Percentiles rank a stretch among this genome's conserved stretches.
phyloP scores from a whole-genome alignment of 1,140 invertebrate species.

The Bombus fervidus region DNA sequence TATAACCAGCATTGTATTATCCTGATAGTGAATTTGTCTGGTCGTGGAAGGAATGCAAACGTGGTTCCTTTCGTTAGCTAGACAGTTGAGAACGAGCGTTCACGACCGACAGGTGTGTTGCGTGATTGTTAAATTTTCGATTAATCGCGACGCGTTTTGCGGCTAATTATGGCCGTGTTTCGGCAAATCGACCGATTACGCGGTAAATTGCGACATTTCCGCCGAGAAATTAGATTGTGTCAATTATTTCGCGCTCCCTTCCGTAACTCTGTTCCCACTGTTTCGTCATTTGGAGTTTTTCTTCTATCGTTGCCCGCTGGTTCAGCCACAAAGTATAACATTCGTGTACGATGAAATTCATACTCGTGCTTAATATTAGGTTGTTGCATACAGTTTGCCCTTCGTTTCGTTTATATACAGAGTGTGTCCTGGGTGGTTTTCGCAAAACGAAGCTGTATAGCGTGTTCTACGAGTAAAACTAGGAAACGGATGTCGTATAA shows the following conservation, averaged over 20 bases:
- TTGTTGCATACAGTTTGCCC: not conserved
- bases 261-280: not conserved
- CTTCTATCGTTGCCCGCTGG: not conserved
- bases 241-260: not conserved
- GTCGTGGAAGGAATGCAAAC: conserved; percentile 8
- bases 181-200: not conserved
- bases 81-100: conserved; percentile 34
- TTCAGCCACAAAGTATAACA: not conserved
- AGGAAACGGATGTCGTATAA: no score
- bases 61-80: not conserved
- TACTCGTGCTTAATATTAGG: not conserved
- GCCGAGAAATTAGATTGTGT: not conserved
- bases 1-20: not conserved
- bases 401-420: not conserved
- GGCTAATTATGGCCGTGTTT: not conserved
- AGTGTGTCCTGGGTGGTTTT: not conserved
- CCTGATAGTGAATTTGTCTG: not conserved
- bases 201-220: not conserved
- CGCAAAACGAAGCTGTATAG: not conserved
- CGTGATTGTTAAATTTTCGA: not conserved
- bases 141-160: not conserved
- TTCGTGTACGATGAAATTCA: not conserved
- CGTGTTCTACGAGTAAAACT: not conserved
- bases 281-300: not conserved
- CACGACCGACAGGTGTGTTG: conserved; percentile 37